These are phyloP conservation scores for Glandiceps talaboti DNA, from an alignment of 53 echinoderm and acorn worm species.

Conservation along the genomic window DNA sequence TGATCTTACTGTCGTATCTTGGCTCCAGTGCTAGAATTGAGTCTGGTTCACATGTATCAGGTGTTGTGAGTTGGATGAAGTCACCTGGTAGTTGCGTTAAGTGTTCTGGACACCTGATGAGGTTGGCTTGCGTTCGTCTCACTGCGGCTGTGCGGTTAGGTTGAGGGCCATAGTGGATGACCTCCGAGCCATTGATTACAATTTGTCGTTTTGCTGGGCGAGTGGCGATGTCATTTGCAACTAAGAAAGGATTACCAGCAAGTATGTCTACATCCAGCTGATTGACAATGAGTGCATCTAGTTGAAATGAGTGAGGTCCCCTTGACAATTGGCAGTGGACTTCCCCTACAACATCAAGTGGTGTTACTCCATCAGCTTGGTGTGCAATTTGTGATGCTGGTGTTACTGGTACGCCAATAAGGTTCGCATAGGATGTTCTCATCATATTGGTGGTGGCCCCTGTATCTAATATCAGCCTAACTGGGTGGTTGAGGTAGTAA, in stretches of 20 bases:
- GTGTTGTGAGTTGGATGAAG: not conserved
- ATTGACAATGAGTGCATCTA: not conserved
- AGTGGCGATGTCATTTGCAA: not conserved
- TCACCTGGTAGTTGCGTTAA: not conserved
- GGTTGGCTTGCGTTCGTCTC: not conserved
- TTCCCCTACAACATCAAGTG: not conserved
- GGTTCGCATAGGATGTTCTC: not conserved
- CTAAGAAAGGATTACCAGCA: not conserved
- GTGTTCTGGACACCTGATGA: not conserved
- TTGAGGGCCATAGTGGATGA: not conserved
- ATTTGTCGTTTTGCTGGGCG: not conserved
- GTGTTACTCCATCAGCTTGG: not conserved
- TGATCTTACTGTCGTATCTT: too few relatives aligned
- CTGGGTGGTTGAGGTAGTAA: too few relatives aligned
- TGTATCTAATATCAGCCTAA: not conserved
- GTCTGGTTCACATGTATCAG: too few relatives aligned
- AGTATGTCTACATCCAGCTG: not conserved
- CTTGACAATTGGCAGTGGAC: not conserved
- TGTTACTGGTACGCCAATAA: not conserved
- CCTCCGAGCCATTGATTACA: not conserved
- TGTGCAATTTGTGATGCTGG: not conserved
- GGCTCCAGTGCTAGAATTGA: too few relatives aligned
- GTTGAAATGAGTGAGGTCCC: not conserved
- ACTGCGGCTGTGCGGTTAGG: not conserved
- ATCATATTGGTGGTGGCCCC: not conserved